phyloP scores from a whole-genome alignment of 2,113 vertebrate genomes.

The Saccopteryx leptura region DNA sequence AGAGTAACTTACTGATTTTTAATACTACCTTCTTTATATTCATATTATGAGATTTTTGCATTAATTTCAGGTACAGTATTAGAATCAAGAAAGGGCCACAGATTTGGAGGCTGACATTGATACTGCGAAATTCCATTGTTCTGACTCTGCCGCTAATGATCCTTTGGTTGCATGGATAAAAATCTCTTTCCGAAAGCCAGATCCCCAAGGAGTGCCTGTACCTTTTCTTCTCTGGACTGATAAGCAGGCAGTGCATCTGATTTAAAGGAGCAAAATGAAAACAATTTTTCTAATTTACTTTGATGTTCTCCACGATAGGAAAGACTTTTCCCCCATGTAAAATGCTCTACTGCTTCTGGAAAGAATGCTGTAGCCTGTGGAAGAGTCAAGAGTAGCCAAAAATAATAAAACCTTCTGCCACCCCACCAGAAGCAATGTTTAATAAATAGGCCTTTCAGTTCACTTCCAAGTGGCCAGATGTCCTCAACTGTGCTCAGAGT shows the following conservation, averaged over 20 bases:
- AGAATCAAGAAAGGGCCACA: not conserved
- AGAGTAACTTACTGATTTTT: not conserved
- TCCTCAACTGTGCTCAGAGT: not conserved
- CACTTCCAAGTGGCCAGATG: not conserved
- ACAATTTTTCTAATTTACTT: constrained; percentile 67
- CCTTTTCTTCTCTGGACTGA: constrained; percentile 61
- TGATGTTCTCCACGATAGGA: constrained; percentile 68
- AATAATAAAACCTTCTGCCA: constrained; percentile 62
- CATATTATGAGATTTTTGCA: not conserved
- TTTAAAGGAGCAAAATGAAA: constrained; percentile 75
- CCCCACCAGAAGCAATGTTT: not conserved
- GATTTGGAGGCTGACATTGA: constrained; percentile 56
- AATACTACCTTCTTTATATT: not conserved
- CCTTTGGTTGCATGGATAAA: constrained; percentile 73
- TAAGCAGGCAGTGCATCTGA: constrained; percentile 67
- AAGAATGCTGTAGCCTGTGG: constrained; percentile 34
- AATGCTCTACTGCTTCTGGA: constrained; percentile 52
- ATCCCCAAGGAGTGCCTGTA: constrained; percentile 49
- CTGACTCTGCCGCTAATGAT: constrained; percentile 61
- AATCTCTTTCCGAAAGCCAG: constrained; percentile 78
- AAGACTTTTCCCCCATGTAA: constrained; percentile 56
- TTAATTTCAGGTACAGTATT: constrained; percentile 16
- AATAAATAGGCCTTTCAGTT: not conserved
- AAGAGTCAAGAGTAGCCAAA: constrained; percentile 7
- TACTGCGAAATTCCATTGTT: constrained; percentile 78